These are phyloP conservation scores for Australoheros scitulus DNA, from an alignment of 2,113 vertebrate genomes.

Conservation along the genomic window DNA sequence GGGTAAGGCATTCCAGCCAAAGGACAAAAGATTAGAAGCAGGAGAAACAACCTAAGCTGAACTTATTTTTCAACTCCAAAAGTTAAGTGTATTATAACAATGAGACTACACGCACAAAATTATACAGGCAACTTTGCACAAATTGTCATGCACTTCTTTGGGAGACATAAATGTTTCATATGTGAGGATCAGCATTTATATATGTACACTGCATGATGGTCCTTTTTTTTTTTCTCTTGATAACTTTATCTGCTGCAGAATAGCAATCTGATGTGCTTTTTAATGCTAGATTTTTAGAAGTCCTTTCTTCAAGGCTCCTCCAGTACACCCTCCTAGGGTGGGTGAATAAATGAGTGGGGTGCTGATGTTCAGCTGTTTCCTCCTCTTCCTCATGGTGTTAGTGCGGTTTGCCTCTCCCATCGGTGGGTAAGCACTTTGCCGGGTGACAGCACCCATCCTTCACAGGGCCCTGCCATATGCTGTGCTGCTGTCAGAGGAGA, in stretches of 20 bases:
- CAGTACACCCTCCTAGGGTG: conserved; percentile 21
- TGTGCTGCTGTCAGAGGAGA: conserved; percentile 78
- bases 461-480: conserved; percentile 82
- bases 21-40: neutral
- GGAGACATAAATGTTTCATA: neutral
- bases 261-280: neutral
- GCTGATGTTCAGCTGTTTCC: conserved; percentile 78
- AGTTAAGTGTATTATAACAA: neutral
- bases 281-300: neutral
- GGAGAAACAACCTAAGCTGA: neutral
- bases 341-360: conserved; percentile 72
- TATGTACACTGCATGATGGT: conserved; percentile 20
- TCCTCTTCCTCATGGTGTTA: conserved; percentile 62
- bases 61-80: neutral
- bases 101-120: neutral
- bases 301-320: conserved; percentile 40
- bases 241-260: conserved; percentile 15
- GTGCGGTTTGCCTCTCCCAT: conserved; percentile 64
- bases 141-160: neutral
- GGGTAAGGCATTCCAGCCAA: neutral
- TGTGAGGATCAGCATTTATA: neutral
- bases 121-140: neutral
- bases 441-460: conserved; percentile 85
- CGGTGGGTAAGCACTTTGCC: conserved; percentile 78
- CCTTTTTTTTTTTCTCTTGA: neutral